Conservation (phyloP, 1,140 invertebrate genomes). For the Lordiphosa collinella region DNA sequence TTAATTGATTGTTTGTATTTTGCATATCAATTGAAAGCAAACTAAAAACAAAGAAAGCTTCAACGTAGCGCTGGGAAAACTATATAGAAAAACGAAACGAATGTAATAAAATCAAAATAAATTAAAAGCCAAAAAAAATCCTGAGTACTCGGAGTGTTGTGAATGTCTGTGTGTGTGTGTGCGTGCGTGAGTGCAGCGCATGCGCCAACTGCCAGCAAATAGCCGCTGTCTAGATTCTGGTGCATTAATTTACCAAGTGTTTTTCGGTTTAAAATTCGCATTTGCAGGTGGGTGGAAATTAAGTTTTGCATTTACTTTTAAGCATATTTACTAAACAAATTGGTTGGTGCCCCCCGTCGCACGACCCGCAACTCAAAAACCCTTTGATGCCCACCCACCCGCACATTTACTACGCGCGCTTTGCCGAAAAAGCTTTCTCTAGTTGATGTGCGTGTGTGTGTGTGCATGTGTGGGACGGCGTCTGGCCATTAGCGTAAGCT, state of each 20-base stretch:
- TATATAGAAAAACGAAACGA: constrained; percentile 7
- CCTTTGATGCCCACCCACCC: constrained; percentile 34
- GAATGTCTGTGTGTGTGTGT: constrained; percentile 28
- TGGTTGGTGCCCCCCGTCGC: background rate
- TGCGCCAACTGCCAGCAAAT: constrained; percentile 36
- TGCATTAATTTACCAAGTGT: constrained; percentile 42
- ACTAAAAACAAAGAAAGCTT: constrained; percentile 4
- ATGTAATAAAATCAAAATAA: constrained; percentile 69
- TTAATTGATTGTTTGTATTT: constrained; percentile 3
- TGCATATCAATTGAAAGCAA: constrained; percentile 10
- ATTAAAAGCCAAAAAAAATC: constrained; percentile 53
- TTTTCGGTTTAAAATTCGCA: constrained; percentile 14
- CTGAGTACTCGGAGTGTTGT: constrained; percentile 24
- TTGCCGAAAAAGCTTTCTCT: constrained; percentile 57
- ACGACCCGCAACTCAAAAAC: background rate
- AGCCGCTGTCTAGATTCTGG: constrained; percentile 36
- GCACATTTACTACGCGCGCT: constrained; percentile 75
- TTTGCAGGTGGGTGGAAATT: constrained; percentile 1
- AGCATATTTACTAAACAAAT: too few species aligned
- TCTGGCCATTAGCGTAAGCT: constrained; percentile 61
- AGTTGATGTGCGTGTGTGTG: constrained; percentile 14
- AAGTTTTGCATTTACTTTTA: background rate
- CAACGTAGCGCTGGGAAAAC: background rate
- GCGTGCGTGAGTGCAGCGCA: constrained; percentile 46
- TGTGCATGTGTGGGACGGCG: constrained; percentile 34